Evolutionary conservation across 2,113 vertebrate genomes (phyloP).

Genomic region (Sus scrofa): T2T-Sscrofa CM000825.6:56408001-56408500

Average conservation of each 20-base stretch:
- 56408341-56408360: neutral
- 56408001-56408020: neutral
- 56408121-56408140: neutral
- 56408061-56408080: too few relatives aligned
- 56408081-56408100: neutral
- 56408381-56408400: neutral
- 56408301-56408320: neutral
- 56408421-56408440: neutral
- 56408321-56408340: neutral
- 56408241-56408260: neutral
- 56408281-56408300: neutral
- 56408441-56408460: neutral
- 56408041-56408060: neutral
- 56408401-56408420: neutral
- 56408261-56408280: neutral
- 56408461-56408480: neutral
- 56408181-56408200: neutral
- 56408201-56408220: neutral
- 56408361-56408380: neutral
- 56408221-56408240: neutral
- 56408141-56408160: neutral
- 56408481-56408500: neutral
- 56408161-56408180: neutral
- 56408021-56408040: neutral
- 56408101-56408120: neutral